Evolutionary conservation across 2,113 vertebrate species (phyloP).

Genomic region (Aspidoscelis tigris): DNA sequence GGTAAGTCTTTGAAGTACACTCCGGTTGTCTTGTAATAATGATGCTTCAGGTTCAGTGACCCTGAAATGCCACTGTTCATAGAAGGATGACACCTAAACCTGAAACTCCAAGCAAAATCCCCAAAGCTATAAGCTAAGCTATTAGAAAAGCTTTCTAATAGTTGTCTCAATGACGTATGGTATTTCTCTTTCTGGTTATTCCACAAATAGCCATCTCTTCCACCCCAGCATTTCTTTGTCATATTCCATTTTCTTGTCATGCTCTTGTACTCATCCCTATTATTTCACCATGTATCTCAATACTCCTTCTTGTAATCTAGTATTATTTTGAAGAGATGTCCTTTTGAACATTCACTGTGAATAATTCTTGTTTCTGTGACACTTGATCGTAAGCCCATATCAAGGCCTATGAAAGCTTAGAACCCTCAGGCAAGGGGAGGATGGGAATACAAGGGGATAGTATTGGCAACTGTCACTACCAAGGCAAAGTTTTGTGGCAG

Average conservation of each 20-base stretch:
- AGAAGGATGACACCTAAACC: neutral
- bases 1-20: neutral
- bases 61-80: neutral
- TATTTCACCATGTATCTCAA: conserved; percentile 10
- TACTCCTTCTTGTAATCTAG: neutral
- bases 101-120: neutral
- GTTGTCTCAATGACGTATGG: neutral
- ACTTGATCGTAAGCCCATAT: conserved; percentile 37
- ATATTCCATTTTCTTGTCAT: conserved; percentile 12
- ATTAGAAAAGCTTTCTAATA: conserved; percentile 7
- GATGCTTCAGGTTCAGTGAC: conserved; percentile 4
- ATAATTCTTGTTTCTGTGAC: conserved; percentile 42
- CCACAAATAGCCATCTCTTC: neutral
- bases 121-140: neutral
- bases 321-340: neutral
- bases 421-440: neutral
- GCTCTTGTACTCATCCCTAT: neutral
- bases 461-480: neutral
- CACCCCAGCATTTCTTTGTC: neutral
- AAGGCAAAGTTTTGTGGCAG: neutral
- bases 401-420: neutral
- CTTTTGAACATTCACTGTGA: conserved; percentile 16
- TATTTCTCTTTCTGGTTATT: conserved; percentile 16
- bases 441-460: too few species aligned
- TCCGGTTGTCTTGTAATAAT: neutral